Percentiles rank a stretch among this genome's conserved stretches.
Evolutionary conservation across 2,113 vertebrate species (phyloP).

Genomic region (Daubentonia madagascariensis): DNA sequence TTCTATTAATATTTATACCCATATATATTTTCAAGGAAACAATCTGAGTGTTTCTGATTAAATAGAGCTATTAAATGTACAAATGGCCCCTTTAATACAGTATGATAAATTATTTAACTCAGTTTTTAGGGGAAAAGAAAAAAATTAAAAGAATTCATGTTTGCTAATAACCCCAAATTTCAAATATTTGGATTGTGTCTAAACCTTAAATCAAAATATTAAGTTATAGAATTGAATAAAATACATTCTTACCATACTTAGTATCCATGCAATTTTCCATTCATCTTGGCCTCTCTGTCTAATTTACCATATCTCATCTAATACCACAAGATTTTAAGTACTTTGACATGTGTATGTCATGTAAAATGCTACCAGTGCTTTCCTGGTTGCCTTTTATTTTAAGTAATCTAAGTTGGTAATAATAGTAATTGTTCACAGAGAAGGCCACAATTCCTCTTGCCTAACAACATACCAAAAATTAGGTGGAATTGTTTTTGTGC

Average conservation of each 20-base stretch:
- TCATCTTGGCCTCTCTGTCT: not conserved
- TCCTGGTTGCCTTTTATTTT: not conserved
- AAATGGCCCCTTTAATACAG: not conserved
- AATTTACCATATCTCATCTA: not conserved
- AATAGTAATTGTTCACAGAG: not conserved
- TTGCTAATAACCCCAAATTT: not conserved
- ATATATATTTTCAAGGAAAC: constrained; percentile 44
- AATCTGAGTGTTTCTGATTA: constrained; percentile 55
- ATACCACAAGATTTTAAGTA: not conserved
- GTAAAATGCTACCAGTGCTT: not conserved
- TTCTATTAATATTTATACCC: constrained; percentile 38
- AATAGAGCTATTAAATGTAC: constrained; percentile 10
- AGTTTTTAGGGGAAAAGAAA: not conserved
- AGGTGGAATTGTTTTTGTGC: rapidly evolving
- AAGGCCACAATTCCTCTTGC: not conserved
- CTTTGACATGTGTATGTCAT: not conserved
- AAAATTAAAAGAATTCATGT: not conserved
- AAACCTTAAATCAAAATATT: not conserved
- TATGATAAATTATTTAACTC: not conserved
- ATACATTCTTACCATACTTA: not conserved
- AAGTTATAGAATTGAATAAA: not conserved
- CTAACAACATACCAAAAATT: not conserved
- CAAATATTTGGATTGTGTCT: not conserved
- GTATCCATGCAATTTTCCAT: not conserved
- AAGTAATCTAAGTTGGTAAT: not conserved